Evolutionary conservation across 2,113 vertebrate species (phyloP).

Genomic region (Indri indri): DNA sequence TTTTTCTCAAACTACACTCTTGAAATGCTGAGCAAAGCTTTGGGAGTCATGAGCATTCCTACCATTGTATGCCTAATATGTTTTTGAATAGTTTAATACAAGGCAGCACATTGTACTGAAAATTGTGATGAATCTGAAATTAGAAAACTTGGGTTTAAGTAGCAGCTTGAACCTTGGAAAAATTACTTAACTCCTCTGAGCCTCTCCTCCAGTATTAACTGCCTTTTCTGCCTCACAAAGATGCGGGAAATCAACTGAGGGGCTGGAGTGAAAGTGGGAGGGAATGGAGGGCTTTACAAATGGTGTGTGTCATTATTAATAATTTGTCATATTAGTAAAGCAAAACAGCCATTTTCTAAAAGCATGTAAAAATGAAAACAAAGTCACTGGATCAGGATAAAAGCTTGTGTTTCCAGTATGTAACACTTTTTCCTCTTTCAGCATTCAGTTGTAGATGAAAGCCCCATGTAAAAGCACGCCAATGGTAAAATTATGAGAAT

Average conservation of each 20-base stretch:
- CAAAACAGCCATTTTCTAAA: conserved; percentile 19
- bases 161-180: not conserved
- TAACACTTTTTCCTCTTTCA: not conserved
- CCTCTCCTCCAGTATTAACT: not conserved
- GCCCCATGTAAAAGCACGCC: not conserved
- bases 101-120: not conserved
- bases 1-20: conserved; percentile 24
- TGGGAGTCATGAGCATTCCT: not conserved
- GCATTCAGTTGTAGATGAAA: not conserved
- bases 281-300: not conserved
- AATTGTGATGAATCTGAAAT: conserved; percentile 5
- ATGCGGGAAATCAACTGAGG: not conserved
- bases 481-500: not conserved
- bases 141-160: not conserved
- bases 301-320: not conserved
- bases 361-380: conserved; percentile 6
- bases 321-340: not conserved
- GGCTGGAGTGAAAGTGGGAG: not conserved
- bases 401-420: not conserved
- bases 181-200: not conserved
- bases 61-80: not conserved
- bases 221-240: not conserved
- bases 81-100: conserved; percentile 23
- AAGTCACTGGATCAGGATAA: not conserved
- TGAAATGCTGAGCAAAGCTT: conserved; percentile 16